phyloP scores from a whole-genome alignment of 2,797 vertebrate genomes.

The Spinus pinus region DNA sequence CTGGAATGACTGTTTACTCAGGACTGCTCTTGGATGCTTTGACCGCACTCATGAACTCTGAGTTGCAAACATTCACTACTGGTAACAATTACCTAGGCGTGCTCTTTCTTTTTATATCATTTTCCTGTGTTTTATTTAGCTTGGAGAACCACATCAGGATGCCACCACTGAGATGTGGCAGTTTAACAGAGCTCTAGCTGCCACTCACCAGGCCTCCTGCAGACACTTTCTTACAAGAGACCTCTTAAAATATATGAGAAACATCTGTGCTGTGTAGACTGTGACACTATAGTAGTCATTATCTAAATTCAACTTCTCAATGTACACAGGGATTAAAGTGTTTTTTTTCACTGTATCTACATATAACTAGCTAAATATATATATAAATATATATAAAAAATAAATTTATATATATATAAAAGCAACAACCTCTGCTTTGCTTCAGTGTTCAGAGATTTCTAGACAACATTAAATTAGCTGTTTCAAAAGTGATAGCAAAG shows the following conservation, averaged over 20 bases:
- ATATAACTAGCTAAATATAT: neutral
- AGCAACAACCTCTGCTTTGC: neutral
- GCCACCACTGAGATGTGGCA: constrained; percentile 29
- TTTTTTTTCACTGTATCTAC: neutral
- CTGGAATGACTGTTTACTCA: constrained; percentile 40
- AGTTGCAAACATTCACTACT: constrained; percentile 57
- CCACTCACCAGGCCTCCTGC: constrained; percentile 32
- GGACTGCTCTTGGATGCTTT: constrained; percentile 26
- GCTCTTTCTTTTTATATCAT: constrained; percentile 64
- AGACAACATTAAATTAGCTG: neutral
- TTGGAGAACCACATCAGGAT: constrained; percentile 69
- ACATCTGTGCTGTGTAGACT: neutral
- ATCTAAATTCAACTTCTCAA: neutral
- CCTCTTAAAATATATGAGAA: constrained; percentile 65
- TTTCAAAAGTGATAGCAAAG: neutral
- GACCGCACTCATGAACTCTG: constrained; percentile 37
- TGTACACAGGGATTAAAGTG: neutral
- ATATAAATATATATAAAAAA: neutral
- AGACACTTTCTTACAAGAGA: constrained; percentile 52
- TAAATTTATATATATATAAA: neutral
- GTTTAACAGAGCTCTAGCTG: constrained; percentile 64
- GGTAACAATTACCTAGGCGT: constrained; percentile 74
- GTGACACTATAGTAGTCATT: neutral
- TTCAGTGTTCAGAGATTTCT: neutral
- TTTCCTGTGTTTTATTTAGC: constrained; percentile 75